Base-by-base conservation (phyloP, 2,113 vertebrate species). In the Rana temporaria region DNA sequence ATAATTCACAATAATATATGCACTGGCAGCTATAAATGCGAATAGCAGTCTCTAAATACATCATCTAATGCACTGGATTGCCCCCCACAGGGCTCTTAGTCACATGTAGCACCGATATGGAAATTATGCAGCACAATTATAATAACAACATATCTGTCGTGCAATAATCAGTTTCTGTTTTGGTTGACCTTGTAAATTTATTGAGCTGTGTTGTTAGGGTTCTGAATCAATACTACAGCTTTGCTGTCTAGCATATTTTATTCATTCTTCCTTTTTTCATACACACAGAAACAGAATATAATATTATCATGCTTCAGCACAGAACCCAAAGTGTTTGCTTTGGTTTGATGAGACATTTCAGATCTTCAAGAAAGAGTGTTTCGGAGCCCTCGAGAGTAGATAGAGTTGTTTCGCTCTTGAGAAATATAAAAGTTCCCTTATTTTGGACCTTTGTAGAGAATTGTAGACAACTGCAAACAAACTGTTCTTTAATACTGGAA, bases 221-320 rank as follows among this genome's bases (percentile, higher is more conserved):
- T 69, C 34, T 60, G 20, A 48, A 70, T 26, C 57, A 48, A 38
- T 63, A 3, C 20, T 24, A 53, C 22, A 24, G 4, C 3, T 53
- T 71, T n/a, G 4, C 68, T 18, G n/a, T 26, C n/a, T 63, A 18
- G 30, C 9, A 24, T 80, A 60, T 80, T 38, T 42, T 7, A 60
- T 71, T 60, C 62, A 62, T 59, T 34, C 26, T 34, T 8, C n/a
- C 32, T 4, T 14, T 26, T 56, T 52, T n/a, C 48, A 18, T 24
- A 71, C 55, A 80, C 30, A 56, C 6, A 48, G 69, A 80, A 66
- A 38, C 30, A 16, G 59, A 53, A 74, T 5, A 80, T 63, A 80
- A 42, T 57, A 80, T 59, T 71, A 71, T 70, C 67, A 80, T 30
- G 32, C 56, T 71, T 34, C 62, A 67, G 78, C 66, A 70, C 66